Evolutionary conservation across 2,888 invertebrate species (phyloP).

Genomic region (Brachyptera putata): DNA sequence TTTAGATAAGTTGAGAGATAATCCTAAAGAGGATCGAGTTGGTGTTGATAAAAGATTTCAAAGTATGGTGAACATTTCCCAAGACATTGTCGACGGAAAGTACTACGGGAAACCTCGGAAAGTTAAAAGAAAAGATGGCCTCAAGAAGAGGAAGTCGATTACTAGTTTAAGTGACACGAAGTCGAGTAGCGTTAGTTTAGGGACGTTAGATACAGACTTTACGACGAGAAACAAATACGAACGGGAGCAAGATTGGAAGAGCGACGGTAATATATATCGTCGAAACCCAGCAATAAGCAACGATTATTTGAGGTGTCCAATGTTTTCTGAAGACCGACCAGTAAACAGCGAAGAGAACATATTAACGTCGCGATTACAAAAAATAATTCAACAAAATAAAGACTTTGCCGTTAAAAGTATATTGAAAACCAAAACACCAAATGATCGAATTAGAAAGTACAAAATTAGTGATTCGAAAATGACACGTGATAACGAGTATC

Average conservation of each 20-base stretch:
- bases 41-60: background rate
- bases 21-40: background rate
- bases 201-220: background rate
- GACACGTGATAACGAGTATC: background rate
- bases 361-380: background rate
- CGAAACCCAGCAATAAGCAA: too few relatives aligned
- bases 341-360: constrained; percentile 9
- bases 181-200: background rate
- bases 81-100: constrained; percentile 7
- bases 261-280: constrained; percentile 4
- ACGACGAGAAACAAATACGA: too few relatives aligned
- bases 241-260: constrained; percentile 13
- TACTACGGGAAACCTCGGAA: background rate
- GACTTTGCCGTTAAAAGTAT: constrained; percentile 8
- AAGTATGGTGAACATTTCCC: constrained; percentile 10
- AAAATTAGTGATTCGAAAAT: background rate
- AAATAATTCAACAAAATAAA: constrained; percentile 10
- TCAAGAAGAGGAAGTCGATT: background rate
- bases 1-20: background rate
- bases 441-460: background rate
- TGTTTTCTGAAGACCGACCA: constrained; percentile 5
- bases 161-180: background rate
- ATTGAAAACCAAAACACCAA: background rate
- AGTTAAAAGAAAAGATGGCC: background rate
- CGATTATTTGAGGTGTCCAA: background rate